Percentiles rank a stretch among this genome's conserved stretches.
These are phyloP conservation scores for Stegostoma tigrinum DNA, from an alignment of 2,113 vertebrate genomes.

Conservation along the genomic window DNA sequence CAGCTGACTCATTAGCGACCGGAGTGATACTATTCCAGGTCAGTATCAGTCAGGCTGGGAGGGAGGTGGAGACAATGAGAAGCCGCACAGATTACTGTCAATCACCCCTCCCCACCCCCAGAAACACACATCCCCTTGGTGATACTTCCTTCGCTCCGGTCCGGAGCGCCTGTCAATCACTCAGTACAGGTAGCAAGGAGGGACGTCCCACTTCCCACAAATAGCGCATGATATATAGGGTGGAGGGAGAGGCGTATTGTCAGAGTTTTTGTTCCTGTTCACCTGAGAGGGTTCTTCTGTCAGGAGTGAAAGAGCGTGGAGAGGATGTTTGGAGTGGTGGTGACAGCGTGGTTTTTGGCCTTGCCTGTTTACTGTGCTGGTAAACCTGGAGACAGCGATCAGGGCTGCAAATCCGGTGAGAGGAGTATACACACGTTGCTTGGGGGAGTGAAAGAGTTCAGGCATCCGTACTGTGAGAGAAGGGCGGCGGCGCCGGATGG, in stretches of 20 bases:
- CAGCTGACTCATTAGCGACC: not conserved
- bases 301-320: not conserved
- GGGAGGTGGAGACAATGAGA: too few species aligned
- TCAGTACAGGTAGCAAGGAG: not conserved
- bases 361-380: too few species aligned
- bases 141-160: too few species aligned
- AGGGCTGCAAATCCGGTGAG: not conserved
- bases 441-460: too few species aligned
- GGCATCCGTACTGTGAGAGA: too few species aligned
- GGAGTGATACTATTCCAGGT: not conserved
- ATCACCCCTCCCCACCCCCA: too few species aligned
- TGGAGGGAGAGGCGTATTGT: rapidly evolving
- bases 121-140: not conserved
- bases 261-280: too few species aligned
- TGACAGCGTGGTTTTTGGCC: not conserved
- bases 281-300: too few species aligned
- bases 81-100: not conserved
- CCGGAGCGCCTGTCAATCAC: not conserved
- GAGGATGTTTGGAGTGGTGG: not conserved
- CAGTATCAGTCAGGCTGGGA: not conserved
- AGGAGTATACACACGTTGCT: too few species aligned
- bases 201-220: not conserved
- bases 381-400: not conserved
- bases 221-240: not conserved
- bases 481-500: too few species aligned